Evolutionary conservation across 2,797 vertebrate genomes (phyloP).

Genomic region (Bovichtus variegatus): DNA sequence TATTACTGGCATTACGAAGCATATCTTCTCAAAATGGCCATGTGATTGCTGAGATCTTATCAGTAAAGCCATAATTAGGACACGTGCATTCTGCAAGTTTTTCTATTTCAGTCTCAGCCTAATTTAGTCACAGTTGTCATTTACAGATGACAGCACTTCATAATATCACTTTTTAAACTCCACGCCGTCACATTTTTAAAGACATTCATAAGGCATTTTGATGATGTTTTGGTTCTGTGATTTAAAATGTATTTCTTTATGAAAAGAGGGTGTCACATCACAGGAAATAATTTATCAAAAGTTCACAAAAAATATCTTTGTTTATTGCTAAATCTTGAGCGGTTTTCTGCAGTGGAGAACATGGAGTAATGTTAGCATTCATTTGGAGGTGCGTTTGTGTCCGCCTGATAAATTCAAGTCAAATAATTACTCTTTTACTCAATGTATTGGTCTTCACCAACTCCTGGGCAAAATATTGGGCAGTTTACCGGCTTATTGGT

Average conservation of each 20-base stretch:
- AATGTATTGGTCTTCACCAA: too few species aligned
- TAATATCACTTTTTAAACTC: not conserved
- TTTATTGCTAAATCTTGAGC: not conserved
- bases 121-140: conserved; percentile 44
- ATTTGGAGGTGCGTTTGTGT: too few species aligned
- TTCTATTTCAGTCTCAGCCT: conserved; percentile 9
- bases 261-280: not conserved
- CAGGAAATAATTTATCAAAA: not conserved
- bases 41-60: conserved; percentile 36
- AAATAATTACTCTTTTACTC: too few species aligned
- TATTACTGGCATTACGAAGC: conserved; percentile 25
- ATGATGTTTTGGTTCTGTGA: not conserved
- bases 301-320: not conserved
- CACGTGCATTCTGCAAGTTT: conserved; percentile 11
- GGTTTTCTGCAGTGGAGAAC: too few species aligned
- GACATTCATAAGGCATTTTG: not conserved
- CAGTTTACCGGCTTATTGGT: not conserved
- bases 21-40: conserved; percentile 26
- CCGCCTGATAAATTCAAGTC: too few species aligned
- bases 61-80: conserved; percentile 25
- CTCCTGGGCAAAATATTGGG: not conserved
- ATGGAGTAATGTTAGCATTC: too few species aligned
- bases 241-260: not conserved
- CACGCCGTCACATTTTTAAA: not conserved
- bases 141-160: conserved; percentile 10